phyloP scores from a whole-genome alignment of 2,797 vertebrate genomes.

The Enteromius thamalakanensis region DNA sequence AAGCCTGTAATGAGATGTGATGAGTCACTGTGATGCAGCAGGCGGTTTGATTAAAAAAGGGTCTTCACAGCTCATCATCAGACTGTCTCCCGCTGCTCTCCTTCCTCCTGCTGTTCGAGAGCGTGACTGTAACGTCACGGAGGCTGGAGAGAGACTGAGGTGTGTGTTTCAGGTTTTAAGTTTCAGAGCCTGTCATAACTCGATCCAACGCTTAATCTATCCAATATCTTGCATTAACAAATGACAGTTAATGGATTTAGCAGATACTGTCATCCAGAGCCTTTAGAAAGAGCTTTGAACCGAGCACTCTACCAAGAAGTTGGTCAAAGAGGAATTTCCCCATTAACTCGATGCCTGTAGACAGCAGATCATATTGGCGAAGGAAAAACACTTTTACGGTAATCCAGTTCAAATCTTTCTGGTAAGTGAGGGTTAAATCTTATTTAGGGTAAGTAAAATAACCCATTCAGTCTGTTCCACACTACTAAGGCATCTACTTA shows the following conservation, averaged over 20 bases:
- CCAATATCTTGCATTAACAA: not conserved
- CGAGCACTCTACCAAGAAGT: not conserved
- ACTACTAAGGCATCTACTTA: no score
- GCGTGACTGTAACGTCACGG: not conserved
- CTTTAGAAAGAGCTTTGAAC: not conserved
- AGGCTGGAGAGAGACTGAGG: not conserved
- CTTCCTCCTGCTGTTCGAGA: constrained; percentile 3
- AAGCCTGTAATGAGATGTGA: constrained; percentile 32
- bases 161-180: not conserved
- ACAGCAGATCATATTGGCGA: not conserved
- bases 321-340: not conserved
- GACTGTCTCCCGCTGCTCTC: not conserved
- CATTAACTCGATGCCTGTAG: not conserved
- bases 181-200: not conserved
- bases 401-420: not conserved
- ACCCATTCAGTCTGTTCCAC: not conserved
- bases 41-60: constrained; percentile 37
- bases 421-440: not conserved
- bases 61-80: constrained; percentile 33
- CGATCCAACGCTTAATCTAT: not conserved
- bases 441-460: not conserved
- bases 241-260: no score
- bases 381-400: constrained; percentile 4
- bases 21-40: constrained; percentile 55
- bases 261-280: not conserved